Percentiles rank a stretch among this genome's conserved stretches.
Evolutionary conservation across 2,888 invertebrate genomes (phyloP).

Genomic region (Seira musarum): DNA sequence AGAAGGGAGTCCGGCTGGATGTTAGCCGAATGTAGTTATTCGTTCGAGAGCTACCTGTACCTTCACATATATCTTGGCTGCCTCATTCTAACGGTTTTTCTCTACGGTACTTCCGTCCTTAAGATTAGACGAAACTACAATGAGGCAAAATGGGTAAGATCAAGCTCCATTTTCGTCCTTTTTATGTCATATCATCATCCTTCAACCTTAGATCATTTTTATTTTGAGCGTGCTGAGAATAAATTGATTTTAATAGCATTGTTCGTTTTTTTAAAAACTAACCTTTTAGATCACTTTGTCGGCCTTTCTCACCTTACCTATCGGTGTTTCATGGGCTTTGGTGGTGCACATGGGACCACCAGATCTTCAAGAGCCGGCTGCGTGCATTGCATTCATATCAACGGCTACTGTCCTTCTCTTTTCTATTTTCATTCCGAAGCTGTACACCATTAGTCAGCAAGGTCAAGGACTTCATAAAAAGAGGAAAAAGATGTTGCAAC

Average conservation of each 20-base stretch:
- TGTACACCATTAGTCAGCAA: constrained; percentile 71
- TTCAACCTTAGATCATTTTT: neutral
- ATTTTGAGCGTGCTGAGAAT: neutral
- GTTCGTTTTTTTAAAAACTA: neutral
- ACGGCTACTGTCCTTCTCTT: constrained; percentile 71
- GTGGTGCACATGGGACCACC: constrained; percentile 67
- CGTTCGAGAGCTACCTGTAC: constrained; percentile 70
- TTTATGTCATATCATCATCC: neutral
- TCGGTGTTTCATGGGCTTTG: constrained; percentile 70
- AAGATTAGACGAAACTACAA: constrained; percentile 71
- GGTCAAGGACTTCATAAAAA: constrained; percentile 67
- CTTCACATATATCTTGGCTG: constrained; percentile 71
- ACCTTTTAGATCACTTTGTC: constrained; percentile 69
- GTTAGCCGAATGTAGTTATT: constrained; percentile 69
- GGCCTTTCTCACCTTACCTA: constrained; percentile 70
- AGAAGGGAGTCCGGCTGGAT: constrained; percentile 48
- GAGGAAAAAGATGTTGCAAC: constrained; percentile 70
- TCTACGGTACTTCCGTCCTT: constrained; percentile 71
- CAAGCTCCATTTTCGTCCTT: neutral
- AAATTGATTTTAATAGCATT: neutral
- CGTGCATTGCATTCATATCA: constrained; percentile 70
- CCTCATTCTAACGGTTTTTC: constrained; percentile 70
- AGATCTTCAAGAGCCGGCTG: constrained; percentile 70
- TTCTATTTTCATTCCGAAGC: constrained; percentile 71
- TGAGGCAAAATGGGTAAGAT: constrained; percentile 71